Evolutionary conservation across 1,140 invertebrate species (phyloP).

Genomic region (Lepidurus arcticus): DNA sequence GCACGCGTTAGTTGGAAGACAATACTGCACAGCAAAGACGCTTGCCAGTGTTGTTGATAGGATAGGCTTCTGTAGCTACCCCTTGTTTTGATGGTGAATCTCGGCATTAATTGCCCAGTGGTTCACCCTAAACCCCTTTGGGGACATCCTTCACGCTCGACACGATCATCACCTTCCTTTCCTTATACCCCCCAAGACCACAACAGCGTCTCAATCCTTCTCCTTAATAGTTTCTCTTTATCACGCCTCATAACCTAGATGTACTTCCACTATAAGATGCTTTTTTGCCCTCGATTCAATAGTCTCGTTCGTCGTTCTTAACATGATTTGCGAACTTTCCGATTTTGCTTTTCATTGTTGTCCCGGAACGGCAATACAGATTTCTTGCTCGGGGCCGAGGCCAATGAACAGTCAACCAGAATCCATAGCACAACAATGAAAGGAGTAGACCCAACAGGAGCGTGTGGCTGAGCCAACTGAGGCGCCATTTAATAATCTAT

Average conservation of each 20-base stretch:
- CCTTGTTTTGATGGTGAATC: conserved; percentile 17
- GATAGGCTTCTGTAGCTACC: neutral
- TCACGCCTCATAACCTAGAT: too few species aligned
- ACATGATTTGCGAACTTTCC: too few species aligned
- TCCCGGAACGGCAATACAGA: too few species aligned
- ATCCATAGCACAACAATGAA: too few species aligned
- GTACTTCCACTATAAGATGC: too few species aligned
- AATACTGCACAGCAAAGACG: neutral
- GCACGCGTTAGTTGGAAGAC: neutral
- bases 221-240: neutral
- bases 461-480: too few species aligned
- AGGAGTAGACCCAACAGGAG: too few species aligned
- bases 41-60: neutral
- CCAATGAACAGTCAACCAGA: too few species aligned
- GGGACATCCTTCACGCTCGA: conserved; percentile 8
- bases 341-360: too few species aligned
- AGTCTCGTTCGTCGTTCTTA: neutral
- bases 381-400: too few species aligned
- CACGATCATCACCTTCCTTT: neutral
- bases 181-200: neutral
- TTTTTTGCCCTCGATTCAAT: too few species aligned
- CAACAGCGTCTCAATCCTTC: neutral
- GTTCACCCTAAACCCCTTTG: neutral
- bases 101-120: neutral
- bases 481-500: too few species aligned